Base-by-base conservation (phyloP, 2,888 invertebrate species). In the Cephus rjabovi region DNA sequence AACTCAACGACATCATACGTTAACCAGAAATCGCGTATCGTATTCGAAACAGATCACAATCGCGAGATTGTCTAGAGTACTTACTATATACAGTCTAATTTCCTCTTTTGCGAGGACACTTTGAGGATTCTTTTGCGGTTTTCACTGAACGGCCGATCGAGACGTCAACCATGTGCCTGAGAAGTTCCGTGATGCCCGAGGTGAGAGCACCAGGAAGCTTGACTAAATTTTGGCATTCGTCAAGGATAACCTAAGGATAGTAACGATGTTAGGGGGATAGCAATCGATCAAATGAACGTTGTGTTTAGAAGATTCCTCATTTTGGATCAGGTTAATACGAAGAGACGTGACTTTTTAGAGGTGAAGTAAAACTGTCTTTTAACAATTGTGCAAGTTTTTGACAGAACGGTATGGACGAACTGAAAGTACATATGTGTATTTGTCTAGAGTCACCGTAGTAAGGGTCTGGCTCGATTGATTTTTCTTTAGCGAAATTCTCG, bases 141-240 rank as follows among this genome's bases (percentile, higher is more conserved):
- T 23, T 23, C 56, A 23, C 9, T 23, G 9, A 56, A 56, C 56
- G 56, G 23, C 56, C 34, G 12, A 91, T 90, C 90, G 90, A 90
- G 86, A 89, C 88, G 85, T 86, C 89, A 79, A 89, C 87, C 77
- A 86, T 86, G 77, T 82, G 87, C 77, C 82, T 85, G 73, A 83
- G 88, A 83, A 79, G 86, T 89, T 79, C 82, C 89, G 82, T 90
- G 75, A 89, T 87, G 81, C 89, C 88, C 77, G 90, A 91, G 91
- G 91, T 91, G 88, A 90, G 90, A 79, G 23, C 56, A 56, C 56
- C 56, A 56, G 56, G 56, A 56, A 56, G 56, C 56, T 56, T 56
- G 23, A 56, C 56, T 56, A 56, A 56, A 56, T 56, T 56, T 56
- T 56, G 23, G 9, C 56, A 56, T 56, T 56, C 3, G 23, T 56